phyloP scores from a whole-genome alignment of 2,888 invertebrate species.

The Lampropteryx suffumata region DNA sequence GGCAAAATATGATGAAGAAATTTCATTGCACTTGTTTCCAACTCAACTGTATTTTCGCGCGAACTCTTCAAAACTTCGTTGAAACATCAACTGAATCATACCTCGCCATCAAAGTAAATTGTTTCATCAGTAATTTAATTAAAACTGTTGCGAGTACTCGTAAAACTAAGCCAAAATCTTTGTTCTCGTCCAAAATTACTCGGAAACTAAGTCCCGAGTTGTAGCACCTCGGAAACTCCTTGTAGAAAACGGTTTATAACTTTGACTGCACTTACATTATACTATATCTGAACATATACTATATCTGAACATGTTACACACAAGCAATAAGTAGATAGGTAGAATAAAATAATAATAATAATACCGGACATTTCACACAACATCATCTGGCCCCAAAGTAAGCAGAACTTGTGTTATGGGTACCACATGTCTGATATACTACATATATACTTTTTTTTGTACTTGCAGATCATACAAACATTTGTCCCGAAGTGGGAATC shows the following conservation, averaged over 20 bases:
- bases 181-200: constrained; percentile 52
- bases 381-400: too few relatives aligned
- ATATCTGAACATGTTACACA: background rate
- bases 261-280: constrained; percentile 58
- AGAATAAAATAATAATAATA: too few relatives aligned
- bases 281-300: constrained; percentile 1
- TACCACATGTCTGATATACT: too few relatives aligned
- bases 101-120: constrained; percentile 42
- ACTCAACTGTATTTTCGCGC: constrained; percentile 7
- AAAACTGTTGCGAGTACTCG: constrained; percentile 59
- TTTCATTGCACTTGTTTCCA: constrained; percentile 20
- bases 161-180: constrained; percentile 62
- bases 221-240: constrained; percentile 48
- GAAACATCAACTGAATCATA: constrained; percentile 30
- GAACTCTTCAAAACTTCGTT: constrained; percentile 21
- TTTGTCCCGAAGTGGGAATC: too few relatives aligned
- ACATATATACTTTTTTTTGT: too few relatives aligned
- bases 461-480: too few relatives aligned
- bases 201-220: constrained; percentile 49
- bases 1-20: constrained; percentile 19
- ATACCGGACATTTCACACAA: too few relatives aligned
- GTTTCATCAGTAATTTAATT: constrained; percentile 58
- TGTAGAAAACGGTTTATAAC: constrained; percentile 47
- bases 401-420: too few relatives aligned
- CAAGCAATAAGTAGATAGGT: background rate